These are phyloP conservation scores for Torymus auratus DNA, from an alignment of 2,888 invertebrate genomes.

Conservation along the genomic window DNA sequence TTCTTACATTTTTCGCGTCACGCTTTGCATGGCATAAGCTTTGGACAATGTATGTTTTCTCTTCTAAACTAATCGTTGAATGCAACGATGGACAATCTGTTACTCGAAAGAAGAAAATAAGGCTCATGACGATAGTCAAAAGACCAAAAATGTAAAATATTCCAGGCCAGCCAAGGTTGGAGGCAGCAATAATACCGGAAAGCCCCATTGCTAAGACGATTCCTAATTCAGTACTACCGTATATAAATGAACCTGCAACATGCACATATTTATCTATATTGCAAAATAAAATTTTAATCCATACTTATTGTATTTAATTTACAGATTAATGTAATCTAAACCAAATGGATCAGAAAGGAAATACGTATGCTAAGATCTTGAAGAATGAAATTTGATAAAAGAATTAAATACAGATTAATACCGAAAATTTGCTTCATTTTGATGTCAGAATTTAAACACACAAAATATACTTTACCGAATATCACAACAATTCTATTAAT, in stretches of 20 bases:
- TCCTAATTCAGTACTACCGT: constrained; percentile 72
- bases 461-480: too few species aligned
- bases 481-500: too few species aligned
- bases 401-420: too few species aligned
- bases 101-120: constrained; percentile 16
- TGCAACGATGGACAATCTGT: constrained; percentile 13
- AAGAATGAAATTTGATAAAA: too few species aligned
- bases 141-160: constrained; percentile 83
- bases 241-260: constrained; percentile 6
- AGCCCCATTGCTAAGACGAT: constrained; percentile 82
- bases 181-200: constrained; percentile 81
- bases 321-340: too few species aligned
- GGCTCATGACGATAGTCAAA: background rate
- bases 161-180: constrained; percentile 81
- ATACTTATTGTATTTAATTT: too few species aligned
- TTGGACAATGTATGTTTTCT: constrained; percentile 16
- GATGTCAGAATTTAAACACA: too few species aligned
- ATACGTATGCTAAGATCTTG: too few species aligned
- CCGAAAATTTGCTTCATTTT: too few species aligned
- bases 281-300: too few species aligned
- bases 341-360: too few species aligned
- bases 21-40: background rate
- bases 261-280: background rate
- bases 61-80: constrained; percentile 7
- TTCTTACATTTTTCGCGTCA: too few species aligned